These are phyloP conservation scores for Procambarus clarkii DNA, from an alignment of 1,140 invertebrate genomes.

Conservation along the genomic window DNA sequence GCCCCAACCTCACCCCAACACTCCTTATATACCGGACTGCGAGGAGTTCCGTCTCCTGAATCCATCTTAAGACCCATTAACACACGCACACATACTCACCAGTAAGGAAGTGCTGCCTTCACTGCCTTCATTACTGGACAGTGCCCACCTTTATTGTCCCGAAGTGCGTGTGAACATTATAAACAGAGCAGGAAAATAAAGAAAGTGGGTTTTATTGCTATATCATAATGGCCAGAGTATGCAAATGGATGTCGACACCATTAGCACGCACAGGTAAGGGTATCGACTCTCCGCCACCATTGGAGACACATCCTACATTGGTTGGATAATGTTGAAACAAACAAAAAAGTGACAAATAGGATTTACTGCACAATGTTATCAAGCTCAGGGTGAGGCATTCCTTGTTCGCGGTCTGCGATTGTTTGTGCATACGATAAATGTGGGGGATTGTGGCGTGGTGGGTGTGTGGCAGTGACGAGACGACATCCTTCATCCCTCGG, in stretches of 20 bases:
- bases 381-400: not conserved
- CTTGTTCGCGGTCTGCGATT: not conserved
- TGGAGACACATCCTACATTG: not conserved
- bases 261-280: too few species aligned
- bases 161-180: too few species aligned
- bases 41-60: not conserved
- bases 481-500: not conserved
- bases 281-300: not conserved
- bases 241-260: too few species aligned
- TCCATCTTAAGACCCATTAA: not conserved
- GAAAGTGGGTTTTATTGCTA: too few species aligned
- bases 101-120: too few species aligned
- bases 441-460: not conserved
- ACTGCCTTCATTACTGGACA: too few species aligned
- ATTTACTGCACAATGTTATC: not conserved
- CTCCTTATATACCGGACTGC: not conserved
- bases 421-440: conserved; percentile 24
- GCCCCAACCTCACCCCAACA: not conserved
- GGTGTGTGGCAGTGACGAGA: not conserved
- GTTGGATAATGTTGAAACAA: not conserved
- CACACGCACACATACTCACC: too few species aligned
- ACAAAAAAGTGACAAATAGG: not conserved
- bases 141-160: too few species aligned
- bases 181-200: too few species aligned
- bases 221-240: too few species aligned